Evolutionary conservation across 2,113 vertebrate species (phyloP).

Genomic region (Empidonax alnorum): DNA sequence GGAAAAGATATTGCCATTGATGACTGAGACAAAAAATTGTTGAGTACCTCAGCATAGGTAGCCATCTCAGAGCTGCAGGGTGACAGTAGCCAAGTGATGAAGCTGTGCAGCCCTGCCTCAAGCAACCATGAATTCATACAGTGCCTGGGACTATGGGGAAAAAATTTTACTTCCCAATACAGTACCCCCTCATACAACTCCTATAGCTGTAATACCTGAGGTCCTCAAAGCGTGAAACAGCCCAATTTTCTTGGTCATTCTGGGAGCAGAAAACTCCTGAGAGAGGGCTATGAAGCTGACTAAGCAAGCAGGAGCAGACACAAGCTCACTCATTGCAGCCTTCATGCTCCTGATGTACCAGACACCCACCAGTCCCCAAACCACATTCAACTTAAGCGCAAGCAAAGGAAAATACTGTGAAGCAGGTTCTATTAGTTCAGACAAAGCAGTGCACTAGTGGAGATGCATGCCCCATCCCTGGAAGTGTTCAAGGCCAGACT

Average conservation of each 20-base stretch:
- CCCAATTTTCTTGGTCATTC: background rate
- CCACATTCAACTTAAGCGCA: background rate
- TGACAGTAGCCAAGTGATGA: background rate
- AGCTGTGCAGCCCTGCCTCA: background rate
- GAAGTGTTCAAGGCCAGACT: background rate
- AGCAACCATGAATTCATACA: background rate
- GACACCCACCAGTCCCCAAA: background rate
- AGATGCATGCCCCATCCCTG: background rate
- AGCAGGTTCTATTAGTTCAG: background rate
- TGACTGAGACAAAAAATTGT: background rate
- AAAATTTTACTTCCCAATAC: background rate
- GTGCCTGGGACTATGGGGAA: background rate
- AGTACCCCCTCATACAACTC: background rate
- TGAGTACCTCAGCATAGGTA: background rate
- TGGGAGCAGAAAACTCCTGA: background rate
- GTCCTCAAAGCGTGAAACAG: background rate
- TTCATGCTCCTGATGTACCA: background rate
- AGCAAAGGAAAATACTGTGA: background rate
- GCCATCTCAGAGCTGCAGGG: background rate
- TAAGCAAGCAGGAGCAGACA: background rate
- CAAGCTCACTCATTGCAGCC: background rate
- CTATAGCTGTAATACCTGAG: background rate
- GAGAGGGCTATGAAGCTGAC: background rate
- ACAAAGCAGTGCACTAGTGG: background rate
- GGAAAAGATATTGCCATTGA: background rate